A percentile compares a stretch with the other conserved stretches of the same genome.
phyloP scores from a whole-genome alignment of 2,888 invertebrate species.

The Norana najaformis region DNA sequence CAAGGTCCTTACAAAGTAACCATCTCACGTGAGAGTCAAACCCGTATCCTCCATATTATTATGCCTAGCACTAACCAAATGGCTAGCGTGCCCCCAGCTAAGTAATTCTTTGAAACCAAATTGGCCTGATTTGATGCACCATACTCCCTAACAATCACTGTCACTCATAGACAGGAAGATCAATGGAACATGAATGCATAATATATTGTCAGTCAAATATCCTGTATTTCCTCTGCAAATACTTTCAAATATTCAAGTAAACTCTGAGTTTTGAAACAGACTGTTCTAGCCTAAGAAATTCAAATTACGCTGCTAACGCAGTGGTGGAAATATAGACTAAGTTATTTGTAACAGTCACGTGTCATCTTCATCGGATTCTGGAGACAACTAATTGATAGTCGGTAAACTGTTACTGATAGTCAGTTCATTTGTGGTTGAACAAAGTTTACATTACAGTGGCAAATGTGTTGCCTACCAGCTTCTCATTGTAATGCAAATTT shows the following conservation, averaged over 20 bases:
- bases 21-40: too few species aligned
- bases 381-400: too few species aligned
- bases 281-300: not conserved
- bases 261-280: not conserved
- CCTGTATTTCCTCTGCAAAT: not conserved
- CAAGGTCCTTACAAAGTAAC: too few species aligned
- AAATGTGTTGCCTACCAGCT: not conserved
- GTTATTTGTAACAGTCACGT: not conserved
- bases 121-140: not conserved
- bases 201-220: not conserved
- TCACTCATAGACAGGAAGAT: not conserved
- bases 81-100: too few species aligned
- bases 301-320: not conserved
- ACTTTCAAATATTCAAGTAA: not conserved
- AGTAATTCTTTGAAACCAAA: too few species aligned
- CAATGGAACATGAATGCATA: not conserved
- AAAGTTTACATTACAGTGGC: not conserved
- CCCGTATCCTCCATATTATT: too few species aligned
- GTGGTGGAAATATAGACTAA: not conserved
- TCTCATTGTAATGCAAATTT: not conserved
- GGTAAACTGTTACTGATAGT: not conserved
- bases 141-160: not conserved
- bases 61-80: too few species aligned
- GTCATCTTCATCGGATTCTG: not conserved
- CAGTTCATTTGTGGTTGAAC: not conserved